Conservation (phyloP, 2,113 vertebrate genomes). For the Triplophysa siluroides region DNA sequence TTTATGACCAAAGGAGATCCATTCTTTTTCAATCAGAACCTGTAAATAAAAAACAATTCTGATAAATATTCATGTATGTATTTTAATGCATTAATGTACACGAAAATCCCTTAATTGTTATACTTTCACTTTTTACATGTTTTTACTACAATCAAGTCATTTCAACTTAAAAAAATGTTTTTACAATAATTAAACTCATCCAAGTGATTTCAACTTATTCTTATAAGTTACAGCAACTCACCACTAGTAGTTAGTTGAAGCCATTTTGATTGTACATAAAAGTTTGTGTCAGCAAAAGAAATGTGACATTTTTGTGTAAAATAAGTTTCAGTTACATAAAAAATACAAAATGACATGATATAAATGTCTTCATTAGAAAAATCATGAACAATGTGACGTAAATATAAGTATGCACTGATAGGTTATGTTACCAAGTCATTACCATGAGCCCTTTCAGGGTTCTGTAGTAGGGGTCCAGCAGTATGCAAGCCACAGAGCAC, state of each 20-base stretch:
- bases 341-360: too few relatives aligned
- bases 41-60: background rate
- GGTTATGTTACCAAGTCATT: conserved; percentile 54
- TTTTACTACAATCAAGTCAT: too few relatives aligned
- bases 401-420: conserved; percentile 1
- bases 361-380: background rate
- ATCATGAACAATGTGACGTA: background rate
- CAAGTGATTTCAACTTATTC: too few relatives aligned
- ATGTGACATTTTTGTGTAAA: too few relatives aligned
- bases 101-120: background rate
- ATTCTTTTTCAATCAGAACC: conserved; percentile 54
- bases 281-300: too few relatives aligned
- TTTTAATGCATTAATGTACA: background rate
- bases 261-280: too few relatives aligned
- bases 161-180: too few relatives aligned
- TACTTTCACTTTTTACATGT: background rate
- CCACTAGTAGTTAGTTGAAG: too few relatives aligned
- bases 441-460: conserved; percentile 83
- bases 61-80: background rate
- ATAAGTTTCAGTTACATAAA: too few relatives aligned
- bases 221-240: too few relatives aligned
- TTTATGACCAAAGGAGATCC: conserved; percentile 55
- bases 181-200: too few relatives aligned
- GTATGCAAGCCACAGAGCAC: conserved; percentile 77
- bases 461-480: conserved; percentile 80